Evolutionary conservation across 2,797 vertebrate genomes (phyloP).

Genomic region (Pseudomugil gertrudae): DNA sequence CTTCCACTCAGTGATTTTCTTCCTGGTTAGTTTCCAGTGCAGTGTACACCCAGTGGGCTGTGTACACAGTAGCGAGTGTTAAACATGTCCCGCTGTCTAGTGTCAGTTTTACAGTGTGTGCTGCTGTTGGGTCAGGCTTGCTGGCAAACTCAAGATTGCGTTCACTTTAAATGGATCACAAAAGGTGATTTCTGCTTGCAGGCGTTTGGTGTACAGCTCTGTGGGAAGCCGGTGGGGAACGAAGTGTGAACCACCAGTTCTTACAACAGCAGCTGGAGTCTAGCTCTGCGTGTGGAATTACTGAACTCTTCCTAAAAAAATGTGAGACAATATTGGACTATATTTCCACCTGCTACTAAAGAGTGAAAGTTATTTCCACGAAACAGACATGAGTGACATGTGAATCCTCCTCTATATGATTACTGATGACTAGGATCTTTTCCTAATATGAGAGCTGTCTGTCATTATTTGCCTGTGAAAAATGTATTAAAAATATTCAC

Average conservation of each 20-base stretch:
- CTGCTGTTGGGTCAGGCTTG: conserved; percentile 63
- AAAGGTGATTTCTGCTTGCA: conserved; percentile 72
- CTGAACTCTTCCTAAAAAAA: conserved; percentile 81
- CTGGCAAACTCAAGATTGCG: conserved; percentile 67
- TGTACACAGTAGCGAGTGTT: conserved; percentile 72
- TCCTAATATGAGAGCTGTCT: conserved; percentile 28
- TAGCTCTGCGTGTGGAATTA: conserved; percentile 87
- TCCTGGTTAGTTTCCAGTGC: conserved; percentile 62
- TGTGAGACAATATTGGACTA: conserved; percentile 83
- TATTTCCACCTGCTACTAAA: conserved; percentile 57
- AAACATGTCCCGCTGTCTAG: conserved; percentile 71
- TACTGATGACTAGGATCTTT: conserved; percentile 54
- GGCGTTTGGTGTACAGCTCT: conserved; percentile 50
- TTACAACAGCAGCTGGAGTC: conserved; percentile 84
- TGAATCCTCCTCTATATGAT: conserved; percentile 37
- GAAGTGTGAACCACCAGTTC: conserved; percentile 73
- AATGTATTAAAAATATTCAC: conserved; percentile 34
- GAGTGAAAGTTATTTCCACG: conserved; percentile 59
- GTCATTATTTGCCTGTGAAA: conserved; percentile 33
- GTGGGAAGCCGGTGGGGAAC: conserved; percentile 33
- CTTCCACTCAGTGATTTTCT: conserved; percentile 69
- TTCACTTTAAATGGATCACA: conserved; percentile 72
- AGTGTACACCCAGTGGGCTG: conserved; percentile 63
- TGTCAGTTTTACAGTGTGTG: conserved; percentile 69
- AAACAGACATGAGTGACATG: conserved; percentile 57